These are phyloP conservation scores for Clanis bilineata DNA, from an alignment of 2,888 invertebrate species.

Conservation along the genomic window DNA sequence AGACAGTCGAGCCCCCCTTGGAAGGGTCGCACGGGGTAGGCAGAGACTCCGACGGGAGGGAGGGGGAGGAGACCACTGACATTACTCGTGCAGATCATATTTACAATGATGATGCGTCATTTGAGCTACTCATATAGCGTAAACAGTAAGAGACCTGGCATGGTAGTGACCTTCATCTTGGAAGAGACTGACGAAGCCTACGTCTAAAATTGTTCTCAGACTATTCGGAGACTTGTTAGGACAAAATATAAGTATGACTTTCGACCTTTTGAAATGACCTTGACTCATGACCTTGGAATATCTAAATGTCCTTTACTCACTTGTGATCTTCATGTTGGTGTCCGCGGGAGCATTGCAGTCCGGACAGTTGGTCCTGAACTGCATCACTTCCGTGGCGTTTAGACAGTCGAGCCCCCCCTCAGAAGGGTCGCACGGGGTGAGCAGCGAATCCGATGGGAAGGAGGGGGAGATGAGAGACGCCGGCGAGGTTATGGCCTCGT, in stretches of 20 bases:
- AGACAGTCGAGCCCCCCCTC: conserved; percentile 85
- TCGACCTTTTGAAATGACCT: background rate
- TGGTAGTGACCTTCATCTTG: background rate
- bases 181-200: too few species aligned
- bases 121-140: too few species aligned
- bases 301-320: conserved; percentile 57
- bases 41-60: conserved; percentile 39
- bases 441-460: conserved; percentile 40
- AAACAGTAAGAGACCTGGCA: too few species aligned
- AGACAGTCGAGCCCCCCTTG: conserved; percentile 85
- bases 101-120: too few species aligned
- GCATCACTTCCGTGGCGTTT: conserved; percentile 87
- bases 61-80: too few species aligned
- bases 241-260: too few species aligned
- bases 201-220: too few species aligned
- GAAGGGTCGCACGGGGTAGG: conserved; percentile 83
- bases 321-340: conserved; percentile 87
- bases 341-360: conserved; percentile 91
- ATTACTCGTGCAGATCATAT: too few species aligned
- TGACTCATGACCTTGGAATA: background rate
- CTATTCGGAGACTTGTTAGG: too few species aligned
- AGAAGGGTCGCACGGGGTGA: conserved; percentile 83
- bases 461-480: conserved; percentile 20
- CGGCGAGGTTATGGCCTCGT: background rate
- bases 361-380: conserved; percentile 93